Conservation (phyloP, 2,113 vertebrate genomes). For the Harpagus bidentatus region DNA sequence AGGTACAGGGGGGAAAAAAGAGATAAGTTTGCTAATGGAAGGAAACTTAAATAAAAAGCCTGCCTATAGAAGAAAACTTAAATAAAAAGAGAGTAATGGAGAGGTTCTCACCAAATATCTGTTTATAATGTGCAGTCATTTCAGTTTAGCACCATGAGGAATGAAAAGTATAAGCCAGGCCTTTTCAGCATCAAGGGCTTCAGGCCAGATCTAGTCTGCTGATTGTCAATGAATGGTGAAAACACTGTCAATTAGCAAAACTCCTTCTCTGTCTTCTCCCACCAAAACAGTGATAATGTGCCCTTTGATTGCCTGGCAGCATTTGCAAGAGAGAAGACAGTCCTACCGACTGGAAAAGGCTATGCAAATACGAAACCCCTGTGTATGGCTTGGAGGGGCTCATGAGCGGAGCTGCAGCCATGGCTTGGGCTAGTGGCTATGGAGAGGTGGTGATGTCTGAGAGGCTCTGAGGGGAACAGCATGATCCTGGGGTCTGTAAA, state of each 20-base stretch:
- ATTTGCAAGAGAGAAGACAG: background rate
- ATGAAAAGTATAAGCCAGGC: background rate
- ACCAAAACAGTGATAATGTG: background rate
- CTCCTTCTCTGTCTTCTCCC: background rate
- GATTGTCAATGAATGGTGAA: constrained; percentile 3
- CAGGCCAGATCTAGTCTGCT: background rate
- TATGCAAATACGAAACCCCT: rapidly evolving
- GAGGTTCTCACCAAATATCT: background rate
- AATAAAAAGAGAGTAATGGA: background rate
- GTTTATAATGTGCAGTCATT: background rate
- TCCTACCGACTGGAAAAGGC: background rate
- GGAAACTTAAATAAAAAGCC: background rate
- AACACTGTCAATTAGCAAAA: background rate
- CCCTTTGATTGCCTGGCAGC: background rate
- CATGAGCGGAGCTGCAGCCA: rapidly evolving
- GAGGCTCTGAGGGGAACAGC: background rate
- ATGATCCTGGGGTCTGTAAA: background rate
- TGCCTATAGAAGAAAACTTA: background rate
- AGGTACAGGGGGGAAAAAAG: background rate
- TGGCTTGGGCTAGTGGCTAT: rapidly evolving
- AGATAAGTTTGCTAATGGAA: background rate
- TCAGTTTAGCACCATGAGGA: background rate
- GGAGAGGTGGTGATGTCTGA: background rate
- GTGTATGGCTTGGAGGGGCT: background rate
- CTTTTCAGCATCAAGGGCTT: background rate